Percentiles rank a stretch among this genome's conserved stretches.
Conservation (phyloP, 2,797 vertebrate species). For the Heterohyrax brucei region DNA sequence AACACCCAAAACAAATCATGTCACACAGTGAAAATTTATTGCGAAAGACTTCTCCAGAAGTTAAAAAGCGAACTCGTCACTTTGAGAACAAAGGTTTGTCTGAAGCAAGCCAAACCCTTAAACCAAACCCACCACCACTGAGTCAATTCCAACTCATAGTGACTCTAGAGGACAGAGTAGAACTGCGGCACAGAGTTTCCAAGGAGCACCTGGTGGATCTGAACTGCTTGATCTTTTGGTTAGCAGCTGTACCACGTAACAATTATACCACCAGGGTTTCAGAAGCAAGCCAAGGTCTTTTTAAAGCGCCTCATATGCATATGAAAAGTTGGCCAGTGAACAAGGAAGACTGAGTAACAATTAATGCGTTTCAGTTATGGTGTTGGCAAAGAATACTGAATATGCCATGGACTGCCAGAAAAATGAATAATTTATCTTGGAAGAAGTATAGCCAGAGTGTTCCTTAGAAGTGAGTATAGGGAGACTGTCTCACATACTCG, state of each 20-base stretch:
- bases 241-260: no score
- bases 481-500: neutral
- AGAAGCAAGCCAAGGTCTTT: neutral
- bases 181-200: no score
- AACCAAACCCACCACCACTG: no score
- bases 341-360: neutral
- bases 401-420: neutral
- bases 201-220: no score
- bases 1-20: no score
- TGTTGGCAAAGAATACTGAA: neutral
- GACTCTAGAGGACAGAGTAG: no score
- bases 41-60: neutral
- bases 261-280: no score
- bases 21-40: neutral
- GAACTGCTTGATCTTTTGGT: no score
- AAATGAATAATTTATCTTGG: neutral
- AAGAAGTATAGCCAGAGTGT: neutral
- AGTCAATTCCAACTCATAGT: no score
- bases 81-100: neutral
- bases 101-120: neutral
- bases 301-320: neutral
- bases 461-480: neutral
- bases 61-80: neutral
- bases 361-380: neutral
- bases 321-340: neutral